These are phyloP conservation scores for Hydropsyche tenuis DNA, from an alignment of 1,140 invertebrate genomes.

Conservation along the genomic window DNA sequence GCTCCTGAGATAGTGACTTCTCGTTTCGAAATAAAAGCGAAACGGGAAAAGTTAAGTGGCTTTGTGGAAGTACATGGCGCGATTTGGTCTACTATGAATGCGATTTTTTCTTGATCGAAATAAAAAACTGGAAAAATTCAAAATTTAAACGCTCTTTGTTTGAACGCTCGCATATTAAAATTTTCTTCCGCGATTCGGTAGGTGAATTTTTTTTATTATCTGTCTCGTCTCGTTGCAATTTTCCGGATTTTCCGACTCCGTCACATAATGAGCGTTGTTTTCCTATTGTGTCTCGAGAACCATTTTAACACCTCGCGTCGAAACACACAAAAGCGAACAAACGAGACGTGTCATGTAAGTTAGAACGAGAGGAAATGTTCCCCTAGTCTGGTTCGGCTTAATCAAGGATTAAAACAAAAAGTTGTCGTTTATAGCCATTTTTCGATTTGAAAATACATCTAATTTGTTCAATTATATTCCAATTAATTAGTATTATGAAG, in stretches of 20 bases:
- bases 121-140: no score
- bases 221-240: constrained; percentile 3
- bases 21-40: neutral
- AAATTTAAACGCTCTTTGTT: no score
- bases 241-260: constrained; percentile 31
- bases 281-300: constrained; percentile 38
- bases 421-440: no score
- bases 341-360: neutral
- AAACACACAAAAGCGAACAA: neutral
- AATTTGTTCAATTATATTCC: no score
- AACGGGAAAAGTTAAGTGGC: no score
- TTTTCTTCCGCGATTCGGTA: neutral
- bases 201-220: neutral
- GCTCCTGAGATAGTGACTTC: constrained; percentile 1
- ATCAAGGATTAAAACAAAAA: neutral
- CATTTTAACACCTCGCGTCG: constrained; percentile 42
- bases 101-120: no score
- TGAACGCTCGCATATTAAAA: no score
- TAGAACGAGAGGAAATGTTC: neutral
- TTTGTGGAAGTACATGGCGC: no score
- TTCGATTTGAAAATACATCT: no score
- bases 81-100: no score
- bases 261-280: constrained; percentile 47
- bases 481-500: no score
- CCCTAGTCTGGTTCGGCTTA: neutral